phyloP scores from a whole-genome alignment of 2,797 vertebrate genomes.

The Holocentrus rufus region DNA sequence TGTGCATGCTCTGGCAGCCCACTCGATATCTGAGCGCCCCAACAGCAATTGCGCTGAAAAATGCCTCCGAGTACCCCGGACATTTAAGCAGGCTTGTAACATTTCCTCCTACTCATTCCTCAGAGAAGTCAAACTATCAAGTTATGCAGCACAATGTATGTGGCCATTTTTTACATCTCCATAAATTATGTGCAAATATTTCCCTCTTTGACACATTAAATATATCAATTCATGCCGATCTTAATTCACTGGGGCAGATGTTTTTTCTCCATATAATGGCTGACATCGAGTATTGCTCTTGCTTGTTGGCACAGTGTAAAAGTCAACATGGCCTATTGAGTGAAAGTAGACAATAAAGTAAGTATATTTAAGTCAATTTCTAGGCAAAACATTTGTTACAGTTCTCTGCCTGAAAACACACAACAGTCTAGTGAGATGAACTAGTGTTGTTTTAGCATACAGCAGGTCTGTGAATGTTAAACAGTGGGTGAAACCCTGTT shows the following conservation, averaged over 20 bases:
- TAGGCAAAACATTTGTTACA: constrained; percentile 7
- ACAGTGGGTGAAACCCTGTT: constrained; percentile 22
- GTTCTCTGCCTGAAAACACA: background rate
- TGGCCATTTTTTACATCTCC: constrained; percentile 10
- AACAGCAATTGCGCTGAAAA: constrained; percentile 21
- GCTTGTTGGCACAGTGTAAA: no score
- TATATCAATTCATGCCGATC: background rate
- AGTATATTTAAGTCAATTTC: background rate
- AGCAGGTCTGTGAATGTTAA: constrained; percentile 12
- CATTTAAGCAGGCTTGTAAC: constrained; percentile 62
- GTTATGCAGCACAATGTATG: constrained; percentile 33
- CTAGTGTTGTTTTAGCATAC: constrained; percentile 4
- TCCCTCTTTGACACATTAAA: constrained; percentile 28
- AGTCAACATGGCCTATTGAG: no score
- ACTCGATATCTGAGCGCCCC: constrained; percentile 61
- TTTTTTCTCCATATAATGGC: background rate
- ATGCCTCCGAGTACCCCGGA: constrained; percentile 50
- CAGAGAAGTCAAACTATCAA: constrained; percentile 52
- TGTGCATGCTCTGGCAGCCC: constrained; percentile 54
- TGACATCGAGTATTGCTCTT: background rate
- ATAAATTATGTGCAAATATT: constrained; percentile 35
- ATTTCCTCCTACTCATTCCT: constrained; percentile 64
- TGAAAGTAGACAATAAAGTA: no score
- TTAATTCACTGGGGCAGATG: background rate
- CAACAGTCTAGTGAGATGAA: background rate